Conservation (phyloP, 2,888 invertebrate species). For the Iselma pallidipennis region DNA sequence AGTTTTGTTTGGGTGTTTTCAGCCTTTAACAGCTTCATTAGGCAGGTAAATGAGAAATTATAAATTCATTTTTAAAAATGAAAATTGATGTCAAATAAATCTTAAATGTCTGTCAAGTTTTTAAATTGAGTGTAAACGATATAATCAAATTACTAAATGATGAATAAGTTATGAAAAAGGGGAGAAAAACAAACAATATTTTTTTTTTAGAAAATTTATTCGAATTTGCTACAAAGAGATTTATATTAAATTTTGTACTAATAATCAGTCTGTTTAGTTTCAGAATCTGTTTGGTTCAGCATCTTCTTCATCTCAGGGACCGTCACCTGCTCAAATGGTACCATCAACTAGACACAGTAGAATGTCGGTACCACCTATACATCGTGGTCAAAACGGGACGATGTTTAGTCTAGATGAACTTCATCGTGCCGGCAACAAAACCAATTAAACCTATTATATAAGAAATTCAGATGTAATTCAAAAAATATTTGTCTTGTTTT, state of each 20-base stretch:
- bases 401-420: conserved; percentile 20
- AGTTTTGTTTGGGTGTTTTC: background rate
- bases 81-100: background rate
- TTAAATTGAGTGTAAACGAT: background rate
- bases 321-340: conserved; percentile 36
- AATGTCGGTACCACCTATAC: conserved; percentile 19
- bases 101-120: background rate
- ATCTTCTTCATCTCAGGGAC: conserved; percentile 24
- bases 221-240: background rate
- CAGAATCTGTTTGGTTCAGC: conserved; percentile 21
- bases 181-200: background rate
- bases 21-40: background rate
- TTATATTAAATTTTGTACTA: conserved; percentile 19
- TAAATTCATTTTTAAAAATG: background rate
- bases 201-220: background rate
- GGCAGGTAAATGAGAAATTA: background rate
- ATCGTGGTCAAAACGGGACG: conserved; percentile 25
- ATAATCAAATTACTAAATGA: background rate
- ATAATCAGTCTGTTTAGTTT: conserved; percentile 11
- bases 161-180: background rate
- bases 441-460: background rate
- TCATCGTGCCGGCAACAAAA: background rate
- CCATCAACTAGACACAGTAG: conserved; percentile 20
- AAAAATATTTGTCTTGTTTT: background rate
- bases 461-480: background rate